A percentile compares a stretch with the other conserved stretches of the same genome.
Evolutionary conservation across 2,888 invertebrate genomes (phyloP).

Genomic region (Cryptophagus acutangulus): DNA sequence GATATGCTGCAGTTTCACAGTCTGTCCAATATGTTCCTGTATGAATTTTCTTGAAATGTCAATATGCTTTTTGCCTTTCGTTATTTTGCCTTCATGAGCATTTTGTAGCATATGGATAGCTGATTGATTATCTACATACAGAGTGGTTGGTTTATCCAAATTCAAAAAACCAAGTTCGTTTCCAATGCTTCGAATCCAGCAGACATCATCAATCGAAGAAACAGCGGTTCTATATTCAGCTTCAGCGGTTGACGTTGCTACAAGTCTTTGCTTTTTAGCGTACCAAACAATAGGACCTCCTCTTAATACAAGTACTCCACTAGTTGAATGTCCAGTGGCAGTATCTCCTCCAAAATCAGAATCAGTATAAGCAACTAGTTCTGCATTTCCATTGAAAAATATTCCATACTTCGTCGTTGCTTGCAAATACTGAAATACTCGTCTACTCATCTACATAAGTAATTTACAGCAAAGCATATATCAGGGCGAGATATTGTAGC

Average conservation of each 20-base stretch:
- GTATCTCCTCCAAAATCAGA: slow-evolving; percentile 20
- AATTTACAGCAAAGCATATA: slow-evolving; percentile 31
- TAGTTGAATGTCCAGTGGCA: slow-evolving; percentile 27
- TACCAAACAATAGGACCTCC: slow-evolving; percentile 33
- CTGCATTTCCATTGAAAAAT: slow-evolving; percentile 22
- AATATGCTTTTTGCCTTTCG: too few relatives aligned
- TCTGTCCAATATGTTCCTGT: too few relatives aligned
- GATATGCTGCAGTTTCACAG: too few relatives aligned
- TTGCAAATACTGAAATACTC: slow-evolving; percentile 25
- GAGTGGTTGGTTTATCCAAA: slow-evolving; percentile 22
- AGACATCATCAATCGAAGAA: slow-evolving; percentile 31
- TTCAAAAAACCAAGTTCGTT: slow-evolving; percentile 24
- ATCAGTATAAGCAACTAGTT: slow-evolving; percentile 15
- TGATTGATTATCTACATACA: slow-evolving; percentile 34
- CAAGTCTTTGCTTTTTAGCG: slow-evolving; percentile 23
- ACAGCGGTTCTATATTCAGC: slow-evolving; percentile 36
- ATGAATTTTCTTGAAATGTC: too few relatives aligned
- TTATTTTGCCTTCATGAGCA: too few relatives aligned
- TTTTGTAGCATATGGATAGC: too few relatives aligned
- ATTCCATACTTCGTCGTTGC: slow-evolving; percentile 27
- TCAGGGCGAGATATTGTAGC: slow-evolving; percentile 31
- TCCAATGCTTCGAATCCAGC: slow-evolving; percentile 31
- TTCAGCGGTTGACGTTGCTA: slow-evolving; percentile 28
- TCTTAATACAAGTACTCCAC: slow-evolving; percentile 26
- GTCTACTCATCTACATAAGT: slow-evolving; percentile 27